phyloP scores from a whole-genome alignment of 2,888 invertebrate genomes.

The Drosophila atroscutellata region DNA sequence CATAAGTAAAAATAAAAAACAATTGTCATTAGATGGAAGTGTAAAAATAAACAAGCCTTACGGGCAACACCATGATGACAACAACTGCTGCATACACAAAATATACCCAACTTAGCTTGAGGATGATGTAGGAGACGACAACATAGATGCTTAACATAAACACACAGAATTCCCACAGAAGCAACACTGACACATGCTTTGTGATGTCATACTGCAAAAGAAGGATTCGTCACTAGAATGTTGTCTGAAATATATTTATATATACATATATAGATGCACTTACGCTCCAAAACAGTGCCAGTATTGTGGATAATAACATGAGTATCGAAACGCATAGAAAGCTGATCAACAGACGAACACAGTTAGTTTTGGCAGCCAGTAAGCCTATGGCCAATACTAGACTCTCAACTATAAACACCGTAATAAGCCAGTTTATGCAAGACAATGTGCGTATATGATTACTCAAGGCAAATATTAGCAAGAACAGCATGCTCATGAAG shows the following conservation, averaged over 20 bases:
- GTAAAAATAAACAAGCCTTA: constrained; percentile 46
- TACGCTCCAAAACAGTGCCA: constrained; percentile 37
- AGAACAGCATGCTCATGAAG: constrained; percentile 38
- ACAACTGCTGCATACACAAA: constrained; percentile 31
- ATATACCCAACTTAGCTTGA: constrained; percentile 16
- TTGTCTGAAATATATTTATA: background rate
- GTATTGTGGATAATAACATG: constrained; percentile 8
- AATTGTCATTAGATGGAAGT: constrained; percentile 29
- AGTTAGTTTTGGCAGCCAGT: constrained; percentile 10
- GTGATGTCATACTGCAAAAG: constrained; percentile 52
- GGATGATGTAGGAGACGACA: constrained; percentile 10
- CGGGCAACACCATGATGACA: constrained; percentile 44
- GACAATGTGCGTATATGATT: constrained; percentile 19
- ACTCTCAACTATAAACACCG: constrained; percentile 39
- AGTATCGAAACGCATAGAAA: constrained; percentile 28
- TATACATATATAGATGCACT: constrained; percentile 11
- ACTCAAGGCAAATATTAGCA: constrained; percentile 29
- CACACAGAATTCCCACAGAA: constrained; percentile 23
- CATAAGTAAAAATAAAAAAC: constrained; percentile 39
- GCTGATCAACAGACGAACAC: constrained; percentile 11
- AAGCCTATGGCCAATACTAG: constrained; percentile 22
- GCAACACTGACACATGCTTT: constrained; percentile 13
- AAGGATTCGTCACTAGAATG: background rate
- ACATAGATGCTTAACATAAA: constrained; percentile 46
- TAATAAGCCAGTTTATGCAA: constrained; percentile 39